Conservation (phyloP, 2,888 invertebrate genomes). For the Thereva nobilitata region DNA sequence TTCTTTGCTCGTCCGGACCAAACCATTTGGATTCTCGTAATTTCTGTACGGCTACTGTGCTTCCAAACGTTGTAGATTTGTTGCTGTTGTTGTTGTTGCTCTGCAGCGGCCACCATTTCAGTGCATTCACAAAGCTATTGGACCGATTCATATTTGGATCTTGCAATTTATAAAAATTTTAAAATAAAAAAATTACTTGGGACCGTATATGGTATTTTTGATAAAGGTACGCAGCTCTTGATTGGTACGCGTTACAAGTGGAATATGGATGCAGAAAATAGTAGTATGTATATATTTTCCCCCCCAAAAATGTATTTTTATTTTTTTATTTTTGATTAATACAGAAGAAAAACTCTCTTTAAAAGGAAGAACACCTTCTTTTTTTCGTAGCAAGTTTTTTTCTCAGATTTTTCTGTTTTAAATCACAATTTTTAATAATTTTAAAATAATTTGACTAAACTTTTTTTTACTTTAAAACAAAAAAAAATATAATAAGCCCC, state of each 20-base stretch:
- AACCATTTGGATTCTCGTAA: slow-evolving; percentile 77
- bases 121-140: slow-evolving; percentile 55
- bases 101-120: slow-evolving; percentile 57
- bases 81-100: slow-evolving; percentile 58
- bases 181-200: slow-evolving; percentile 31
- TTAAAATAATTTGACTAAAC: no score
- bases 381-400: no score
- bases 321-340: slow-evolving; percentile 2
- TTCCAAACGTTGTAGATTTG: slow-evolving; percentile 61
- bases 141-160: slow-evolving; percentile 53
- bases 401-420: no score
- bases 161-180: slow-evolving; percentile 5
- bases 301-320: neutral
- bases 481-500: no score
- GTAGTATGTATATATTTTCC: slow-evolving; percentile 6
- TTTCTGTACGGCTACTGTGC: slow-evolving; percentile 72
- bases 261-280: slow-evolving; percentile 9
- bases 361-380: no score
- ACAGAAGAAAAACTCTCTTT: no score
- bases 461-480: no score
- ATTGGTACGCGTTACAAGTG: neutral
- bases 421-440: no score
- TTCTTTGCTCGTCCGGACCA: slow-evolving; percentile 69
- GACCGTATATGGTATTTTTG: slow-evolving; percentile 1
- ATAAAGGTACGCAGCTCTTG: neutral